phyloP scores from a whole-genome alignment of 2,113 vertebrate species.

The Periophthalmus modestus region DNA sequence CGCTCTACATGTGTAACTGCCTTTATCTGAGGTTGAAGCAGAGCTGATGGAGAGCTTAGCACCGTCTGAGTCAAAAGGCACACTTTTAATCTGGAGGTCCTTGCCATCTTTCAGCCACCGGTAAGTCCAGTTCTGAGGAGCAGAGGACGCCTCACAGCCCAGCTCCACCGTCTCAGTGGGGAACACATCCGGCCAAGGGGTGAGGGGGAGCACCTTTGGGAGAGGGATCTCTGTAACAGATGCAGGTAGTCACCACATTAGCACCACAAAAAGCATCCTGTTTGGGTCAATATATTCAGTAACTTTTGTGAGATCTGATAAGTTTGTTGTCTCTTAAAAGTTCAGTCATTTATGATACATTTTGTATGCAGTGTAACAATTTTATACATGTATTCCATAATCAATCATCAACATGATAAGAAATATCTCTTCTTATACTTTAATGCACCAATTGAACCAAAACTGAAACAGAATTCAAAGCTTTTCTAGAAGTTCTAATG shows the following conservation, averaged over 20 bases:
- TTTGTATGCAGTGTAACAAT: background rate
- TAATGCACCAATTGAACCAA: too few relatives aligned
- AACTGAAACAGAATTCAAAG: too few relatives aligned
- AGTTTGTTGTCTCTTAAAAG: background rate
- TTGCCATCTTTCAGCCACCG: constrained; percentile 33
- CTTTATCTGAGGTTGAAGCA: constrained; percentile 9
- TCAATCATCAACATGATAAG: background rate
- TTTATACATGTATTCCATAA: too few relatives aligned
- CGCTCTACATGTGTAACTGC: constrained; percentile 23
- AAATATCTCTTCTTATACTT: background rate
- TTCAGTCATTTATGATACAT: background rate
- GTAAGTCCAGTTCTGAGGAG: constrained; percentile 28
- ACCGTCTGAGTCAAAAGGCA: background rate
- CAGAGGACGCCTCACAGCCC: constrained; percentile 15
- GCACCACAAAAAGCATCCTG: background rate
- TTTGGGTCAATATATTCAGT: background rate
- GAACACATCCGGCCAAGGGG: constrained; percentile 48
- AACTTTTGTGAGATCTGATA: background rate
- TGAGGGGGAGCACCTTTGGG: background rate
- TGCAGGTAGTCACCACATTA: background rate
- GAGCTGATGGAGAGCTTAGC: constrained; percentile 30
- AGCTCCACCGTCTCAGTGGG: constrained; percentile 41
- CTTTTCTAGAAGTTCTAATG: too few relatives aligned
- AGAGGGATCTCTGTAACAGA: constrained; percentile 52
- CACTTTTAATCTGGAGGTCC: background rate